Evolutionary conservation across 2,797 vertebrate genomes (phyloP), one percentile per base, ranked within the genome.

Genomic region (Lacerta agilis): DNA sequence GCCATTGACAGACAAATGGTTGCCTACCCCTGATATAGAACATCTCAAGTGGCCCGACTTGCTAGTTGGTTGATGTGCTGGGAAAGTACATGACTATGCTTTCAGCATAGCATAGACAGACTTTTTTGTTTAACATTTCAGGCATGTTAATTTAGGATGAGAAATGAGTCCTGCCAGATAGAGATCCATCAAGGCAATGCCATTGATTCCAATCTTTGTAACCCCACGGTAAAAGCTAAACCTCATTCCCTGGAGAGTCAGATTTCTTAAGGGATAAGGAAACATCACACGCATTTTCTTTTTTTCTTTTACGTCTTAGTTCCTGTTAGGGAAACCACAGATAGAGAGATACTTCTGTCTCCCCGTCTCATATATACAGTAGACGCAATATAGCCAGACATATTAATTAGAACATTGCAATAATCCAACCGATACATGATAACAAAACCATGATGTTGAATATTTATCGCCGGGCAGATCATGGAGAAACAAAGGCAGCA

Each of bases 221-320:
- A 87, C 49, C 45, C 17, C 0, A 6, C 3, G 77, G 13, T 71
- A 73, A 80, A 72, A 64, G 80, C n/a, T 27, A 27, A 61, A 33
- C 11, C 6, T 4, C 41, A 49, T 79, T 69, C 43, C 33, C 76
- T 41, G 75, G 10, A 8, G 25, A 41, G 49, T 72, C 77, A 79
- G 77, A 58, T 71, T 69, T 77, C 78, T 81, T 25, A 6, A 58
- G 69, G 49, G 69, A 87, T 81, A 87, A 87, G 17, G 9, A 87
- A 87, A 80, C 18, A 36, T 61, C 76, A 69, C 23, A 25, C 18
- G 13, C 45, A 20, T 67, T 80, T 43, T 43, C 38, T 33, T 61
- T 55, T 55, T 79, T 67, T 29, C 29, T 67, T 33, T 69, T 11
- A 49, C 27, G 43, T 79, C n/a, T 45, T 67, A 67, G 61, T 20